A percentile compares a stretch with the other conserved stretches of the same genome.
Evolutionary conservation across 2,113 vertebrate species (phyloP).

Genomic region (Chamaea fasciata): DNA sequence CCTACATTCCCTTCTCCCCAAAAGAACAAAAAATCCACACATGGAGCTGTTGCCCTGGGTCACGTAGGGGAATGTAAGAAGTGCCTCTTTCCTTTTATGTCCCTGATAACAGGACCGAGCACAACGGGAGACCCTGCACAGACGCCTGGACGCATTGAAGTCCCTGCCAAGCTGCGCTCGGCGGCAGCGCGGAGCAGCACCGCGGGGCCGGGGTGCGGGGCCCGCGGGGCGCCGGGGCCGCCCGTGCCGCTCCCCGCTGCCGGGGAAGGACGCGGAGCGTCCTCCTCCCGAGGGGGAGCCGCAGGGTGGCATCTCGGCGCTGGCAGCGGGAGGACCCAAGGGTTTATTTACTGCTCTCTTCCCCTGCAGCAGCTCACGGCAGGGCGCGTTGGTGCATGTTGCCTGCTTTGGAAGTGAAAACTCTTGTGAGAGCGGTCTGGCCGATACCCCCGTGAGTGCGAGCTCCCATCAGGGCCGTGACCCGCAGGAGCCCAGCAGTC

Average conservation of each 20-base stretch:
- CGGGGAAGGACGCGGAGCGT: neutral
- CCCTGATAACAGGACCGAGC: neutral
- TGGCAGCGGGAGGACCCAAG: neutral
- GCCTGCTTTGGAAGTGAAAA: neutral
- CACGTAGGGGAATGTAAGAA: neutral
- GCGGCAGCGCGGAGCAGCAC: neutral
- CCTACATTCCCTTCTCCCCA: constrained; percentile 6
- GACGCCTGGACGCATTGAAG: neutral
- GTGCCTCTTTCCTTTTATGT: constrained; percentile 40
- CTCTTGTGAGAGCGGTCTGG: accelerated
- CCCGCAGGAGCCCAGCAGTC: neutral
- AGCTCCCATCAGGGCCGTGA: neutral
- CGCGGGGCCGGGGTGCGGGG: neutral
- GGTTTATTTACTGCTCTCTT: neutral
- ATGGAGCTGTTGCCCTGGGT: neutral
- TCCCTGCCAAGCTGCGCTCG: neutral
- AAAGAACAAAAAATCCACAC: neutral
- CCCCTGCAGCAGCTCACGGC: neutral
- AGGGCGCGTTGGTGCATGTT: accelerated
- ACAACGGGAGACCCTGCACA: neutral
- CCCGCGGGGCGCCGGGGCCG: too few relatives aligned
- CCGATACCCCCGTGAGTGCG: neutral
- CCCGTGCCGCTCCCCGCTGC: neutral
- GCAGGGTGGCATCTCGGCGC: neutral
- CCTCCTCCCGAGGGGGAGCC: accelerated